These are phyloP conservation scores for Eupithecia vulgata DNA, from an alignment of 2,888 invertebrate genomes.

Conservation along the genomic window DNA sequence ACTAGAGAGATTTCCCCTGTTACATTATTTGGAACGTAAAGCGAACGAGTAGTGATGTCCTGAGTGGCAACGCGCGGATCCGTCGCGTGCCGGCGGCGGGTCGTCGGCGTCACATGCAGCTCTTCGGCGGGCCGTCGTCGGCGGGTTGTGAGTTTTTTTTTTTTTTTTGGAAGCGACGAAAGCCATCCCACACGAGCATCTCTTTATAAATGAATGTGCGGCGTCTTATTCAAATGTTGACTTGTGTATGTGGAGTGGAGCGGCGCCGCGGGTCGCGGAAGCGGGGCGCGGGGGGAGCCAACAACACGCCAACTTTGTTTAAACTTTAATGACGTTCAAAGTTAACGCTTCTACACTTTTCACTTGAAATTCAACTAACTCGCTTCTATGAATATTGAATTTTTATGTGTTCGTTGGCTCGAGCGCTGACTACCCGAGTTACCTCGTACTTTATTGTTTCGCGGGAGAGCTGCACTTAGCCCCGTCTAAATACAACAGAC, in stretches of 20 bases:
- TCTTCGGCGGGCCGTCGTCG: background rate
- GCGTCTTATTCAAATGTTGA: conserved; percentile 9
- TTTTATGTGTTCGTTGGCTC: conserved; percentile 12
- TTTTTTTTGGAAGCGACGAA: background rate
- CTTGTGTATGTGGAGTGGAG: background rate
- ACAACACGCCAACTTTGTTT: conserved; percentile 37
- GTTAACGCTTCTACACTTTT: conserved; percentile 40
- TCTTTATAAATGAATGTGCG: background rate
- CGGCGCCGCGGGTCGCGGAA: background rate
- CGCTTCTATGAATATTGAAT: conserved; percentile 33
- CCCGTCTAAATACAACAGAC: background rate
- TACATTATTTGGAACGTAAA: conserved; percentile 22
- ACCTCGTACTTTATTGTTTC: background rate
- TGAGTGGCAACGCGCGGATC: background rate
- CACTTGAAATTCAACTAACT: conserved; percentile 36
- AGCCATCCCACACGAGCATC: background rate
- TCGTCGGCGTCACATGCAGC: background rate
- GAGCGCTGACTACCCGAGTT: conserved; percentile 3
- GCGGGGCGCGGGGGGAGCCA: background rate
- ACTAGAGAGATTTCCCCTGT: conserved; percentile 20
- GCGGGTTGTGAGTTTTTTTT: background rate
- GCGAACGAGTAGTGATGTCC: background rate
- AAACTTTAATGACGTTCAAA: conserved; percentile 44
- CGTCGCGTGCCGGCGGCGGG: conserved; percentile 4
- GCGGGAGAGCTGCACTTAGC: background rate